A percentile compares a stretch with the other conserved stretches of the same genome.
phyloP scores from a whole-genome alignment of 2,888 invertebrate species.

The Thereva nobilitata region DNA sequence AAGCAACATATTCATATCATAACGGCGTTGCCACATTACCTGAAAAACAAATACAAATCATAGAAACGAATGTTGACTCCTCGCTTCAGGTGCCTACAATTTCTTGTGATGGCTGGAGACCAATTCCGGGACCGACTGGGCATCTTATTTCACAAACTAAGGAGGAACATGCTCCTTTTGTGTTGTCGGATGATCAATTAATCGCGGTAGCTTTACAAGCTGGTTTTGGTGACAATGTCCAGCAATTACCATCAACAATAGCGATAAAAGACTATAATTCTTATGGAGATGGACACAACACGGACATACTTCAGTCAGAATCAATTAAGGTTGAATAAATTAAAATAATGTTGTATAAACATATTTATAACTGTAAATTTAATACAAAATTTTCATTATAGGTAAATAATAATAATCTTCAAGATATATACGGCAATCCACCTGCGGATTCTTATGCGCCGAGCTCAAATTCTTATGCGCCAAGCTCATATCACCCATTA shows the following conservation, averaged over 20 bases:
- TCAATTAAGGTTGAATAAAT: constrained; percentile 45
- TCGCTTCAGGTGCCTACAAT: constrained; percentile 50
- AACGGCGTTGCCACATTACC: constrained; percentile 48
- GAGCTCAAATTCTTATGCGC: constrained; percentile 54
- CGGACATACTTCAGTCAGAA: constrained; percentile 43
- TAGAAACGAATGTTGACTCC: constrained; percentile 52
- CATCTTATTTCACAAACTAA: constrained; percentile 31
- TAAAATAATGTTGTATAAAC: constrained; percentile 14
- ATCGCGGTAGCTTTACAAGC: constrained; percentile 54
- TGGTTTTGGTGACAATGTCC: constrained; percentile 7
- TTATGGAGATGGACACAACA: constrained; percentile 32
- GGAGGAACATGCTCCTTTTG: constrained; percentile 44
- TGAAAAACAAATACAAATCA: constrained; percentile 56
- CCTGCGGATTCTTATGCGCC: constrained; percentile 60
- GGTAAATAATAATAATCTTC: constrained; percentile 53
- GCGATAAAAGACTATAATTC: constrained; percentile 45
- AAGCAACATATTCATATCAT: constrained; percentile 21
- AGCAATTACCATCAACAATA: constrained; percentile 45
- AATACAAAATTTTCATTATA: constrained; percentile 43
- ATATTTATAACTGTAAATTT: neutral
- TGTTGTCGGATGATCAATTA: constrained; percentile 53
- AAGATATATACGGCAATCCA: constrained; percentile 56
- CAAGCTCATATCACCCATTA: constrained; percentile 50
- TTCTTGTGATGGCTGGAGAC: constrained; percentile 82
- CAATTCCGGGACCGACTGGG: constrained; percentile 71